phyloP scores from a whole-genome alignment of 2,888 invertebrate species.

The Ecliptopera silaceata region DNA sequence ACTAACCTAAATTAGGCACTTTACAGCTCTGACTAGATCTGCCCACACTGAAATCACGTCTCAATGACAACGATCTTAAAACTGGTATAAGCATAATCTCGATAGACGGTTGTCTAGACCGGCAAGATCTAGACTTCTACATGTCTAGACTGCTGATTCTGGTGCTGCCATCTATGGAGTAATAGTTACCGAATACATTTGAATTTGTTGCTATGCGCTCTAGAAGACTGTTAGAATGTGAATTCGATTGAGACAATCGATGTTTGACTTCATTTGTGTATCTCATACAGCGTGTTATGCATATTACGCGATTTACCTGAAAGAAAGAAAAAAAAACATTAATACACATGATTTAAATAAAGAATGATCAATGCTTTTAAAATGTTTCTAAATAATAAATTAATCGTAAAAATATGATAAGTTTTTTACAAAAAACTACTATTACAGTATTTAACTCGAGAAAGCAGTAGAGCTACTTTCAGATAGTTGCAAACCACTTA shows the following conservation, averaged over 20 bases:
- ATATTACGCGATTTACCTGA: slow-evolving; percentile 26
- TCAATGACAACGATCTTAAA: slow-evolving; percentile 12
- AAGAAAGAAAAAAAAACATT: slow-evolving; percentile 19
- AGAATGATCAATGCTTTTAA: background rate
- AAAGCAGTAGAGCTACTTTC: no score
- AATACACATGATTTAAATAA: background rate
- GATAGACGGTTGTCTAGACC: slow-evolving; percentile 22
- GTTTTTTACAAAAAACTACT: no score
- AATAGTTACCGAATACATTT: slow-evolving; percentile 13
- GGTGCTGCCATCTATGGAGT: slow-evolving; percentile 26
- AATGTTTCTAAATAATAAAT: no score
- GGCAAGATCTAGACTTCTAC: slow-evolving; percentile 36
- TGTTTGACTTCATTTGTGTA: background rate
- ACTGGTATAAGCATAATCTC: slow-evolving; percentile 2
- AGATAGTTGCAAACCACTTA: no score
- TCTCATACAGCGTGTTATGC: background rate
- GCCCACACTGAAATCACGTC: background rate
- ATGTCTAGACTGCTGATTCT: slow-evolving; percentile 37
- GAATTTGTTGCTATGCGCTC: slow-evolving; percentile 12
- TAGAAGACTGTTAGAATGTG: slow-evolving; percentile 1
- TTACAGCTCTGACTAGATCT: background rate
- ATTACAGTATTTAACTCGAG: no score
- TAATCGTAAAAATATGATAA: no score
- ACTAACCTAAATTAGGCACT: background rate
- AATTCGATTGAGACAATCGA: background rate